A percentile compares a stretch with the other conserved stretches of the same genome.
Evolutionary conservation across 2,888 invertebrate genomes (phyloP).

Genomic region (Leistus spinibarbis): DNA sequence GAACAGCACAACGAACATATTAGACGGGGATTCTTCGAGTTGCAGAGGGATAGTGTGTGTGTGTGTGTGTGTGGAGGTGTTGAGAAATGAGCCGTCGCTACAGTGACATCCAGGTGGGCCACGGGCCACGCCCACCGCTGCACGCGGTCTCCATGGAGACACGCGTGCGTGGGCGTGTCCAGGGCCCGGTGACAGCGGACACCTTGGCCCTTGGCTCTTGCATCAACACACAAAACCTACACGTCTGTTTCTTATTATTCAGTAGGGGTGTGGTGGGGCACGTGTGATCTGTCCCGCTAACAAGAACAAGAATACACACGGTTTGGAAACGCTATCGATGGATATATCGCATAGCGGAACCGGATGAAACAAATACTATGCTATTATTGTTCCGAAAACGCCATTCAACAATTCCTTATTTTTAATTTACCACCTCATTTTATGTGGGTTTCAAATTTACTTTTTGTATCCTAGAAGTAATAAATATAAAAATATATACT

Average conservation of each 20-base stretch:
- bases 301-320: background rate
- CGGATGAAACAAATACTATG: background rate
- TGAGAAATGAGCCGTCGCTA: constrained; percentile 47
- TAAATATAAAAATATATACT: no score
- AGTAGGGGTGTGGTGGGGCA: constrained; percentile 15
- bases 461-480: no score
- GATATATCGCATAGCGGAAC: background rate
- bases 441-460: no score
- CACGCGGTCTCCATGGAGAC: constrained; percentile 52
- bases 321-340: background rate
- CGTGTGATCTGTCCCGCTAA: background rate
- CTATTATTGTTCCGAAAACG: no score
- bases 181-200: constrained; percentile 41
- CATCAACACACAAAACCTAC: background rate
- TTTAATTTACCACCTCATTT: no score
- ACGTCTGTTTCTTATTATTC: constrained; percentile 10
- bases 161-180: constrained; percentile 51
- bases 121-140: constrained; percentile 48
- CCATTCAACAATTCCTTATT: no score
- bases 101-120: constrained; percentile 53
- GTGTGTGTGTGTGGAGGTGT: constrained; percentile 41
- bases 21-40: no score
- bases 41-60: no score
- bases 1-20: background rate
- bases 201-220: constrained; percentile 45